Evolutionary conservation across 2,113 vertebrate genomes (phyloP).

Genomic region (Pampusana beccarii): DNA sequence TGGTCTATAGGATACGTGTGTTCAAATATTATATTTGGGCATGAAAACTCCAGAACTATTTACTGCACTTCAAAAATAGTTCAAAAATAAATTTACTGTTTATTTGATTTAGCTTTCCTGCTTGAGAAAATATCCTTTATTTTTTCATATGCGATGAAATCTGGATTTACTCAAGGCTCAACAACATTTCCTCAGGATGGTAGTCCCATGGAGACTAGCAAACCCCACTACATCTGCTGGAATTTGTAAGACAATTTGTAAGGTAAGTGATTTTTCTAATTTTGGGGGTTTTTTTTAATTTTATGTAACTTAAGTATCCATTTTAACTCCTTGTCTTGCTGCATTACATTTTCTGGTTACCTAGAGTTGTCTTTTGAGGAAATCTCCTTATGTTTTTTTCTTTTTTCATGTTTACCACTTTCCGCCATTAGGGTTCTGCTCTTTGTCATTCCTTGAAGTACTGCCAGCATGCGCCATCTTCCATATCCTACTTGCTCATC

Average conservation of each 20-base stretch:
- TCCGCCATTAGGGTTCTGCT: background rate
- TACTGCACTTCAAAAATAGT: background rate
- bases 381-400: background rate
- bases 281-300: background rate
- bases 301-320: accelerated
- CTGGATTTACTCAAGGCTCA: background rate
- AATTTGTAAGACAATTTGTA: background rate
- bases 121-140: background rate
- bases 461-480: background rate
- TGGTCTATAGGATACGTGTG: accelerated
- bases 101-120: background rate
- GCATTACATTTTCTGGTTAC: background rate
- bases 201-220: background rate
- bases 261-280: background rate
- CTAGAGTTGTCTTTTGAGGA: background rate
- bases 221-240: background rate
- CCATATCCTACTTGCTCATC: background rate
- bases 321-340: background rate
- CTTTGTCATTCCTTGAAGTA: background rate
- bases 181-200: background rate
- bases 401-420: background rate
- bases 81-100: background rate
- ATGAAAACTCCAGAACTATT: background rate
- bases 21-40: background rate
- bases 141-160: background rate